Evolutionary conservation across 2,888 invertebrate species (phyloP).

Genomic region (Rhodophaea formosa): DNA sequence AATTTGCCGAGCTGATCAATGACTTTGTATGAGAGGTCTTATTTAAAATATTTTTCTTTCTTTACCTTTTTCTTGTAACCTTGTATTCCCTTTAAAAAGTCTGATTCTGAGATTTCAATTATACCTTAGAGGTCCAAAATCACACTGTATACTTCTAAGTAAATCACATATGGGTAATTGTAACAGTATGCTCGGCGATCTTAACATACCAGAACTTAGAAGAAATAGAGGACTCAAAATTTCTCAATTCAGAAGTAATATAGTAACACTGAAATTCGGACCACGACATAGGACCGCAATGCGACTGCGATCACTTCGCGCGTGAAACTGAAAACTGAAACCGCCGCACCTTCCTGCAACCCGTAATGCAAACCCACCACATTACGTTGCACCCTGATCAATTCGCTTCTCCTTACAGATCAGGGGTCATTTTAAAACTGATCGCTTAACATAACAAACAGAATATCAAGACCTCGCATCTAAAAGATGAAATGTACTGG

Average conservation of each 20-base stretch:
- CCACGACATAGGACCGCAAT: slow-evolving; percentile 35
- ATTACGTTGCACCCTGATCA: slow-evolving; percentile 12
- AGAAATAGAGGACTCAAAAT: no score
- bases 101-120: no score
- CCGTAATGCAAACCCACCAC: slow-evolving; percentile 17
- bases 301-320: slow-evolving; percentile 45
- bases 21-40: no score
- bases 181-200: neutral
- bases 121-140: neutral
- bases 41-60: no score
- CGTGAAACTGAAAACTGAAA: slow-evolving; percentile 53
- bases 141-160: no score
- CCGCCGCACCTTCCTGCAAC: slow-evolving; percentile 34
- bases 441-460: neutral
- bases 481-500: neutral
- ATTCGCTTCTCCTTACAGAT: neutral
- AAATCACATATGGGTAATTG: no score
- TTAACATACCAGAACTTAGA: slow-evolving; percentile 1
- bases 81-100: no score
- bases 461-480: neutral
- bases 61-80: no score
- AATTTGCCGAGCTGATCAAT: no score
- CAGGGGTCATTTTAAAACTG: slow-evolving; percentile 10
- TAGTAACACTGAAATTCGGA: neutral
- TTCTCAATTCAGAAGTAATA: neutral